These are phyloP conservation scores for Druceiella hillmani DNA, from an alignment of 2,888 invertebrate species.

Conservation along the genomic window DNA sequence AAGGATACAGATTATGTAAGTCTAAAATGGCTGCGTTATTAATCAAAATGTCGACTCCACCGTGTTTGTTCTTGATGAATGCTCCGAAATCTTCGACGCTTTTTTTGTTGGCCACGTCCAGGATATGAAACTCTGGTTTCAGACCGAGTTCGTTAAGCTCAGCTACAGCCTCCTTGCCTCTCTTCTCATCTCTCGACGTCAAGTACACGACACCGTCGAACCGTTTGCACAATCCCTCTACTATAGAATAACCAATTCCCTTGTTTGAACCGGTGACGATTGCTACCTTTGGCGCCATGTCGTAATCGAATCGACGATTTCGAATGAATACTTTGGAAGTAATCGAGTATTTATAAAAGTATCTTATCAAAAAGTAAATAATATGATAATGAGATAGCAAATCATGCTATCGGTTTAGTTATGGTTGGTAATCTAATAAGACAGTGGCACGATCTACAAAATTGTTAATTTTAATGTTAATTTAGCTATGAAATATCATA, in stretches of 20 bases:
- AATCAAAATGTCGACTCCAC: constrained; percentile 66
- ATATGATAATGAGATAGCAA: too few species aligned
- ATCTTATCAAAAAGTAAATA: too few species aligned
- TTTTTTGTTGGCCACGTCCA: constrained; percentile 56
- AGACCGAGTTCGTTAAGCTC: constrained; percentile 44
- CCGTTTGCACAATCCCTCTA: constrained; percentile 52
- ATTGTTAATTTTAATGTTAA: too few species aligned
- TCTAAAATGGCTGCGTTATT: constrained; percentile 67
- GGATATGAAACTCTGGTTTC: constrained; percentile 53
- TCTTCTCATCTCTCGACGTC: constrained; percentile 51
- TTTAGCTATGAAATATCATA: too few species aligned
- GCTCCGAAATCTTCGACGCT: constrained; percentile 55
- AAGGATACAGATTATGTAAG: constrained; percentile 31
- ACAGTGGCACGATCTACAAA: too few species aligned
- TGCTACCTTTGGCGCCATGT: constrained; percentile 29
- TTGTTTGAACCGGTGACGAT: constrained; percentile 61
- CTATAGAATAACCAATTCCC: constrained; percentile 60
- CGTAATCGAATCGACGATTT: too few species aligned
- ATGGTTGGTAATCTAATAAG: too few species aligned
- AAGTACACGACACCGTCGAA: constrained; percentile 59
- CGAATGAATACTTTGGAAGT: too few species aligned
- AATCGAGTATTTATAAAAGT: too few species aligned
- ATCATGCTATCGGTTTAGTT: too few species aligned
- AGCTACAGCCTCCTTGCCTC: constrained; percentile 51
- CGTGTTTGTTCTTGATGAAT: constrained; percentile 52